These are phyloP conservation scores for Stomatorhinus ivindoensis DNA, from an alignment of 2,113 vertebrate genomes.

Conservation along the genomic window DNA sequence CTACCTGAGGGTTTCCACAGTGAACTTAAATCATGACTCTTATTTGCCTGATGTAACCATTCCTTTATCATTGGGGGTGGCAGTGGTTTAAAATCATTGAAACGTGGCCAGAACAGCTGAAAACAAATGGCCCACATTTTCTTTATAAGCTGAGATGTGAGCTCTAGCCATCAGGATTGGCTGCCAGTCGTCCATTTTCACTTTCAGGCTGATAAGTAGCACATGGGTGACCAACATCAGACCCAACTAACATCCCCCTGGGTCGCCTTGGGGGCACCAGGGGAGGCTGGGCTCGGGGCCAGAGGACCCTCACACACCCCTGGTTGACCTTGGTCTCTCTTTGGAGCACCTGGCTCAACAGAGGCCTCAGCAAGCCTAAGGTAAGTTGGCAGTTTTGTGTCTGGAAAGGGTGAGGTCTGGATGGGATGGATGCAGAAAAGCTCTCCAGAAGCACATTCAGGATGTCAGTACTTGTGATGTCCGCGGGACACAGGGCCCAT, in stretches of 20 bases:
- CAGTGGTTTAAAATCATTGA: background rate
- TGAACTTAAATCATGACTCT: background rate
- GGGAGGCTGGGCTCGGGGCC: slow-evolving; percentile 67
- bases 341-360: slow-evolving; percentile 73
- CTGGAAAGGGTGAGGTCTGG: slow-evolving; percentile 55
- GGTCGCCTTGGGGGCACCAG: slow-evolving; percentile 69
- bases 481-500: slow-evolving; percentile 77
- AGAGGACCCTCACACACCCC: slow-evolving; percentile 67
- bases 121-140: background rate
- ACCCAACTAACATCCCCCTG: background rate
- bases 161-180: background rate
- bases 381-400: slow-evolving; percentile 62
- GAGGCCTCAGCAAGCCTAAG: slow-evolving; percentile 74
- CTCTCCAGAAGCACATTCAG: slow-evolving; percentile 69
- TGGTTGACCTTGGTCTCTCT: slow-evolving; percentile 60
- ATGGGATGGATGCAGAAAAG: slow-evolving; percentile 50
- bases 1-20: background rate
- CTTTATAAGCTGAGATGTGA: background rate
- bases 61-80: background rate
- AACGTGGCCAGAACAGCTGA: background rate
- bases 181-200: background rate
- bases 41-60: background rate
- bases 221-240: background rate
- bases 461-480: slow-evolving; percentile 71
- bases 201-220: background rate